Evolutionary conservation across 2,113 vertebrate species (phyloP).

Genomic region (Anguilla rostrata): DNA sequence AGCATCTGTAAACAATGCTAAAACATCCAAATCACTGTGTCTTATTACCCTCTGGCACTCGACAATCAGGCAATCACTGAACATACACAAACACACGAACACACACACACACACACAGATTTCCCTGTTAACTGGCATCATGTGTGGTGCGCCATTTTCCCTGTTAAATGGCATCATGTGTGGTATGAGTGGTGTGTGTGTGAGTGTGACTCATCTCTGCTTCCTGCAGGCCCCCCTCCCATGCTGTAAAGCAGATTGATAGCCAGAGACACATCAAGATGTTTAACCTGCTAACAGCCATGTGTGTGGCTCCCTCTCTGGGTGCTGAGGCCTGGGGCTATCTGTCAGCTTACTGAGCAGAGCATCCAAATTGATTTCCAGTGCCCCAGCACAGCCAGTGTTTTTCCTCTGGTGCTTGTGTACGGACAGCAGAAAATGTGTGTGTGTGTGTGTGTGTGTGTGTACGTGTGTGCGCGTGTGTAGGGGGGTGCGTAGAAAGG

Average conservation of each 20-base stretch:
- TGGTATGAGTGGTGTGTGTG: conserved; percentile 21
- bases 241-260: conserved; percentile 22
- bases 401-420: conserved; percentile 41
- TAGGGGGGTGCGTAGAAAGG: background rate
- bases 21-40: background rate
- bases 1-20: background rate
- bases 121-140: background rate
- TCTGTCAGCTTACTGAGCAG: conserved; percentile 42
- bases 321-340: conserved; percentile 36
- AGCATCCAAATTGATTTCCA: conserved; percentile 54
- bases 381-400: conserved; percentile 54
- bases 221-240: conserved; percentile 47
- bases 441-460: background rate
- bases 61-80: background rate
- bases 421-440: conserved; percentile 26
- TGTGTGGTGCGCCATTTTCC: background rate
- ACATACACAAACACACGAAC: background rate
- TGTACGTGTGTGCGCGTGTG: background rate
- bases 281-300: conserved; percentile 41
- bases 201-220: conserved; percentile 43
- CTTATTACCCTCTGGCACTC: background rate
- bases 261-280: conserved; percentile 44
- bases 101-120: background rate
- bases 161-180: background rate
- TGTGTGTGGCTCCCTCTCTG: conserved; percentile 16